Conservation (phyloP, 1,140 invertebrate genomes). For the Melitaea cinxia region DNA sequence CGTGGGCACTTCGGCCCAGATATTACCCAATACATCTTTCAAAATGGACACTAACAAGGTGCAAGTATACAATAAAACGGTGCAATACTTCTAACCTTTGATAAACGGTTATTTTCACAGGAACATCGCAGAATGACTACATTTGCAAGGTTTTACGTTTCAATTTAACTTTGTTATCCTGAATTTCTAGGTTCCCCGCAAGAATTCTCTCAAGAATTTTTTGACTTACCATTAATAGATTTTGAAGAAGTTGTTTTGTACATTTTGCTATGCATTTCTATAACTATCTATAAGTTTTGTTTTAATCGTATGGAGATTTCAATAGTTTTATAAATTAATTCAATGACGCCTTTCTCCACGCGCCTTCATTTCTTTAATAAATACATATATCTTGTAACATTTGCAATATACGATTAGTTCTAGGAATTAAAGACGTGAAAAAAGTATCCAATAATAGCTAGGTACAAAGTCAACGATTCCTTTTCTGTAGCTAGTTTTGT, state of each 20-base stretch:
- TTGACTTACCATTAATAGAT: too few relatives aligned
- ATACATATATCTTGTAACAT: not conserved
- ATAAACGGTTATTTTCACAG: slow-evolving; percentile 40
- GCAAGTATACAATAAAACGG: slow-evolving; percentile 47
- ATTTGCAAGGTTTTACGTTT: slow-evolving; percentile 22
- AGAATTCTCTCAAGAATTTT: too few relatives aligned
- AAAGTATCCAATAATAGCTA: slow-evolving; percentile 26
- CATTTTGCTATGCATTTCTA: not conserved
- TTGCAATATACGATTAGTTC: slow-evolving; percentile 11
- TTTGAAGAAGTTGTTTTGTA: too few relatives aligned
- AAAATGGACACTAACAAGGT: slow-evolving; percentile 55
- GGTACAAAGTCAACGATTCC: slow-evolving; percentile 16
- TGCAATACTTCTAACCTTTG: slow-evolving; percentile 44
- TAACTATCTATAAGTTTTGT: too few relatives aligned
- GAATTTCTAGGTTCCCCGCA: too few relatives aligned
- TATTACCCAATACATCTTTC: slow-evolving; percentile 47
- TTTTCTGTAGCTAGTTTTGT: slow-evolving; percentile 21
- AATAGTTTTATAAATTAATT: slow-evolving; percentile 21
- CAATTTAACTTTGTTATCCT: not conserved
- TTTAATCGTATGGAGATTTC: slow-evolving; percentile 10
- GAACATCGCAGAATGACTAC: slow-evolving; percentile 27
- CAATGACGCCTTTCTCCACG: slow-evolving; percentile 10
- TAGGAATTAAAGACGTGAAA: slow-evolving; percentile 1
- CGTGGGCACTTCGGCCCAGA: slow-evolving; percentile 42
- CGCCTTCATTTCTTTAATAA: slow-evolving; percentile 8